Percentiles rank a stretch among this genome's conserved stretches.
Evolutionary conservation across 2,113 vertebrate species (phyloP).

Genomic region (Oostethus manadensis): DNA sequence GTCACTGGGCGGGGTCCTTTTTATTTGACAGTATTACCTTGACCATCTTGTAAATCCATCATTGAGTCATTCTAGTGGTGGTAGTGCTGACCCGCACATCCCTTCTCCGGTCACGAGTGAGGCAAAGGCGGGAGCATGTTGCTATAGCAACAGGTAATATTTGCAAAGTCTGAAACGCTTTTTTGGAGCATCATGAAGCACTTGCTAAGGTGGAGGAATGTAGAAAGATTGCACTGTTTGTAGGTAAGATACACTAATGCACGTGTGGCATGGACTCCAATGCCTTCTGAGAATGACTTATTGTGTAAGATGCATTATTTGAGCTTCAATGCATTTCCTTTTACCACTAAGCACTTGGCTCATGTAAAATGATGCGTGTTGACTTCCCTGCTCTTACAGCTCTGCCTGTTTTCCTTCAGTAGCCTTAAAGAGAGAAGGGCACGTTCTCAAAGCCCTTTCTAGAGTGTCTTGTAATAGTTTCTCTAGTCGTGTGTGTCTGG

Average conservation of each 20-base stretch:
- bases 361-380: conserved; percentile 8
- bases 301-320: background rate
- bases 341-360: conserved; percentile 16
- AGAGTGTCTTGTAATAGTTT: background rate
- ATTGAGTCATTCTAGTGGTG: background rate
- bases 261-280: background rate
- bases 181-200: background rate
- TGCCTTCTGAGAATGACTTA: conserved; percentile 6
- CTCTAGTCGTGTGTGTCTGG: conserved; percentile 11
- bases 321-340: background rate
- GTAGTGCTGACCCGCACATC: conserved; percentile 1
- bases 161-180: background rate
- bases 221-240: conserved; percentile 1
- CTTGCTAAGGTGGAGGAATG: background rate
- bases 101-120: conserved; percentile 1
- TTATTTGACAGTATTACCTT: conserved; percentile 11
- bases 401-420: conserved; percentile 21
- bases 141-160: conserved; percentile 13
- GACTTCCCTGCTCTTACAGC: conserved; percentile 10
- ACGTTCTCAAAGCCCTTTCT: conserved; percentile 28
- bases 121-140: background rate
- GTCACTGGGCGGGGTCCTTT: conserved; percentile 15
- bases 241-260: background rate
- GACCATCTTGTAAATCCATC: background rate
- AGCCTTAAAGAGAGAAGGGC: conserved; percentile 48